Base-by-base conservation (phyloP, 2,113 vertebrate species). In the Mungos mungo region DNA sequence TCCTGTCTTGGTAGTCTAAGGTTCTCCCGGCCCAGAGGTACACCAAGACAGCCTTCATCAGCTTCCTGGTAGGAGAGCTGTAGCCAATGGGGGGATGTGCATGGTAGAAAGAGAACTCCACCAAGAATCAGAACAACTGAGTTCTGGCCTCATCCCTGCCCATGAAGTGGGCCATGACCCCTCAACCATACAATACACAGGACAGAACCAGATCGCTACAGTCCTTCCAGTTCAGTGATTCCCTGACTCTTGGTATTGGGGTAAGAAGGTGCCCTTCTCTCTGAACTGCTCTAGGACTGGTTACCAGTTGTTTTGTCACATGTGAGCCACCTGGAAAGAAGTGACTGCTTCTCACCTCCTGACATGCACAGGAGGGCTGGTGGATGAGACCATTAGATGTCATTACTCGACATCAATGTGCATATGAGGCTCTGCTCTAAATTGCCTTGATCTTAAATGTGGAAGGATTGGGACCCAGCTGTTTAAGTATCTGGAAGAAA, bases 401-500 rank as follows among this genome's bases (percentile, higher is more conserved):
- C 89, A 87, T 89, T 89, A 96, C 54, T 68, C 0, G 12, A 68
- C 81, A 88, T 29, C 80, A 47, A 13, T 21, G 90, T 91, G 69
- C 89, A 60, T n/a, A 88, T 31, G 95, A 88, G 84, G 76, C 94
- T 97, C 54, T 21, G 84, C 77, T 96, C 52, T 16, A 76, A 96
- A 93, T 18, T 84, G 87, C 96, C 95, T 95, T 86, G 69, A 90
- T 85, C 96, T 60, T 71, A 77, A 96, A 87, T 1, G 7, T 45
- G 81, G 84, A 96, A 94, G 84, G 92, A 91, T 29, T 31, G 95
- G 86, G 85, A 66, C 94, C 80, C 98, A 98, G 97, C 90, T 98
- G 95, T 94, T 89, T 72, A 65, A 97, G 97, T 79, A 72, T 86
- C 93, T 97, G 94, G 79, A 90, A 94, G 95, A 97, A 98, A 98